Percentiles rank a stretch among this genome's conserved stretches.
phyloP scores from a whole-genome alignment of 53 echinoderm and acorn worm genomes.

The Arbacia lixula region DNA sequence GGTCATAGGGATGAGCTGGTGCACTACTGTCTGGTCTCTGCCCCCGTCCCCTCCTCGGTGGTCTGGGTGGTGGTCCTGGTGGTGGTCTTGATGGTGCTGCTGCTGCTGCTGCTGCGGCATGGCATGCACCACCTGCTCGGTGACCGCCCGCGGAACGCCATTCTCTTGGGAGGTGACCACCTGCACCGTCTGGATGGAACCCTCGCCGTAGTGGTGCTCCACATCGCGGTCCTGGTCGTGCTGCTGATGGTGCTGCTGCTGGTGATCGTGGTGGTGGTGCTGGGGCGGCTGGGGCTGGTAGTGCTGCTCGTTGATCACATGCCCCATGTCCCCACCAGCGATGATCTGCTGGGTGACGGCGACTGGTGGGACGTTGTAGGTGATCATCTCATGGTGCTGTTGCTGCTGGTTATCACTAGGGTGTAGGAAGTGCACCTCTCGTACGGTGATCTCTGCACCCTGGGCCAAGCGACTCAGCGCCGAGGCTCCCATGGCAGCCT shows the following conservation, averaged over 20 bases:
- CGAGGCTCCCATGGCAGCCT: slow-evolving; percentile 31
- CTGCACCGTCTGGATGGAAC: neutral
- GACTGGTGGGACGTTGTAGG: slow-evolving; percentile 38
- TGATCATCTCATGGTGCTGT: slow-evolving; percentile 46
- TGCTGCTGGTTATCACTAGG: neutral
- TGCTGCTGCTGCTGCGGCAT: slow-evolving; percentile 28
- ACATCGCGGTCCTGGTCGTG: neutral
- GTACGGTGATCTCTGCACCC: slow-evolving; percentile 32
- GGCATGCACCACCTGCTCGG: slow-evolving; percentile 30
- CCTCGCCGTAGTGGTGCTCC: neutral
- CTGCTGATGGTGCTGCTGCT: neutral
- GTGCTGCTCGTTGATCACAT: slow-evolving; percentile 32
- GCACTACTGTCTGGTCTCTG: slow-evolving; percentile 22
- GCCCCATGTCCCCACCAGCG: slow-evolving; percentile 32
- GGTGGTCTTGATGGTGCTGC: slow-evolving; percentile 21
- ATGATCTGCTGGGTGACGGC: slow-evolving; percentile 47
- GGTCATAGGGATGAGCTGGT: slow-evolving; percentile 52
- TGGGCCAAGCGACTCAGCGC: slow-evolving; percentile 39
- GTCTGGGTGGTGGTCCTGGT: slow-evolving; percentile 20
- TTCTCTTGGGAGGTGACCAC: neutral
- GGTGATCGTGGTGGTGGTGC: neutral
- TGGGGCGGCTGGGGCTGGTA: slow-evolving; percentile 30
- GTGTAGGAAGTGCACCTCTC: slow-evolving; percentile 41
- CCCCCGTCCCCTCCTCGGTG: neutral
- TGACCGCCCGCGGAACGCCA: slow-evolving; percentile 15